phyloP scores from a whole-genome alignment of 2,888 invertebrate species.

The Tinea pellionella region DNA sequence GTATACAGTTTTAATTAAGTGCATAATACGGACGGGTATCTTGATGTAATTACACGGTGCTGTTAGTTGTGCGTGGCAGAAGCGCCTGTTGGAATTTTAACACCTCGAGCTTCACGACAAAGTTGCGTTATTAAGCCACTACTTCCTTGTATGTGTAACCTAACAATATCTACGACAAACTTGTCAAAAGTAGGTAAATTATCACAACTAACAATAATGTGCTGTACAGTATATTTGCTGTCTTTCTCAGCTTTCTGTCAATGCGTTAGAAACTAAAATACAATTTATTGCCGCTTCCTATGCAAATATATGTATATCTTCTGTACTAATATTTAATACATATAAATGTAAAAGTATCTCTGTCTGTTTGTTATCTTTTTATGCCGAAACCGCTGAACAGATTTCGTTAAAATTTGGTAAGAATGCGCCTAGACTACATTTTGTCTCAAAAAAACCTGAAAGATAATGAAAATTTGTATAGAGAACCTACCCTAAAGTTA shows the following conservation, averaged over 20 bases:
- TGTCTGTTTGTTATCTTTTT: no score
- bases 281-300: neutral
- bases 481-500: no score
- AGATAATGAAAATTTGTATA: no score
- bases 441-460: no score
- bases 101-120: constrained; percentile 35
- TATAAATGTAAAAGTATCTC: no score
- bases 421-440: no score
- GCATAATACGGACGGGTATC: constrained; percentile 46
- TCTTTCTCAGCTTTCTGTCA: no score
- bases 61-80: constrained; percentile 17
- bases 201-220: neutral
- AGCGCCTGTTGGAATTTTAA: constrained; percentile 40
- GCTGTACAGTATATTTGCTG: no score
- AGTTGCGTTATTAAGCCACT: constrained; percentile 54
- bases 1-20: constrained; percentile 30
- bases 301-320: no score
- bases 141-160: constrained; percentile 17
- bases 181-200: neutral
- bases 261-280: neutral
- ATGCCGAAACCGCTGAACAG: no score
- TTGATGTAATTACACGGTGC: constrained; percentile 48
- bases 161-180: constrained; percentile 15
- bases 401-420: no score
- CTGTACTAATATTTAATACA: no score